A percentile compares a stretch with the other conserved stretches of the same genome.
These are phyloP conservation scores for Diuraphis noxia DNA, from an alignment of 1,140 invertebrate genomes.

Conservation along the genomic window DNA sequence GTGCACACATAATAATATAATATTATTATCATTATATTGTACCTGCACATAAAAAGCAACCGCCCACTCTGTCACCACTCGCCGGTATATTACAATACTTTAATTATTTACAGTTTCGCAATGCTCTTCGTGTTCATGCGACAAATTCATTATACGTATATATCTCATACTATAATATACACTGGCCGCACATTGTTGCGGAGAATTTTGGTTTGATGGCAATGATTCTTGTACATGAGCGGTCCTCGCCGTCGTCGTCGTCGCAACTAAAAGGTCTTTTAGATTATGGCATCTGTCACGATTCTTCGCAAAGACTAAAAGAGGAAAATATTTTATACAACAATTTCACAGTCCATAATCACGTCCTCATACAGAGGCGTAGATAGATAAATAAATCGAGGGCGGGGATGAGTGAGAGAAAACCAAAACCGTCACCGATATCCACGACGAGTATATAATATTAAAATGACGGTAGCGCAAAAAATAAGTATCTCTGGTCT, in stretches of 20 bases:
- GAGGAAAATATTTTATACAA: not conserved
- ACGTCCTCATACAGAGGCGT: not conserved
- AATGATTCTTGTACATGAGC: not conserved
- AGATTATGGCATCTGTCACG: too few relatives aligned
- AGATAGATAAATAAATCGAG: not conserved
- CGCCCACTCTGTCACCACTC: not conserved
- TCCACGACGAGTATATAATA: too few relatives aligned
- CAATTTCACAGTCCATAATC: not conserved
- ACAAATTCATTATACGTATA: not conserved
- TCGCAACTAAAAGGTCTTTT: too few relatives aligned
- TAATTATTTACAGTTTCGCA: constrained; percentile 3
- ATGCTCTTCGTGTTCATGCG: not conserved
- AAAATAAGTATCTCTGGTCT: not conserved
- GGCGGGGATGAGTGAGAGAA: not conserved
- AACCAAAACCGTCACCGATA: not conserved
- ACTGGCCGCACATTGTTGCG: not conserved
- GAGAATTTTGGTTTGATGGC: not conserved
- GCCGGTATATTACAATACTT: not conserved
- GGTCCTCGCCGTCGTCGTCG: too few relatives aligned
- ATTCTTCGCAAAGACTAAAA: not conserved
- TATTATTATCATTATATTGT: not conserved
- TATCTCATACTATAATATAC: not conserved
- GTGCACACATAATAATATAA: not conserved
- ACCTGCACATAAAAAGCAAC: not conserved
- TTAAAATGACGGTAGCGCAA: too few relatives aligned